A percentile compares a stretch with the other conserved stretches of the same genome.
Conservation (phyloP, 2,797 vertebrate genomes). For the Pygocentrus nattereri region DNA sequence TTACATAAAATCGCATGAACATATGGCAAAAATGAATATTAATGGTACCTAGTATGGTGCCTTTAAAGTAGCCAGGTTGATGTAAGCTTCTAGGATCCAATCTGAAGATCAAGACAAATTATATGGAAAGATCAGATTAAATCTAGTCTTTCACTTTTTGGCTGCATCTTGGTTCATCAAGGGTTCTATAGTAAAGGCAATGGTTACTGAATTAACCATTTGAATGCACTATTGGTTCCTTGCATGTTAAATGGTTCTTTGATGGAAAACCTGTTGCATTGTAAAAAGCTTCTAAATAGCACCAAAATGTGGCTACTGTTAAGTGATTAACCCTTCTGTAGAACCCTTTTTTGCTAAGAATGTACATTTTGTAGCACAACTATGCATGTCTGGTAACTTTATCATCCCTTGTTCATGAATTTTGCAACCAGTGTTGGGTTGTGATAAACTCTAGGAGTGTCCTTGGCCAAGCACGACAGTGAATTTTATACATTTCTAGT, state of each 20-base stretch:
- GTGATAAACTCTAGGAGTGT: background rate
- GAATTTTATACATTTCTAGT: conserved; percentile 51
- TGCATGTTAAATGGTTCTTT: too few species aligned
- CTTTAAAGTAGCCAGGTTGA: background rate
- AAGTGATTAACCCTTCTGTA: too few species aligned
- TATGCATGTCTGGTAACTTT: background rate
- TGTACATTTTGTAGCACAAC: background rate
- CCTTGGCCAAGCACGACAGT: conserved; percentile 6
- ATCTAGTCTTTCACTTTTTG: background rate
- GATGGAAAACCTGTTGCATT: too few species aligned
- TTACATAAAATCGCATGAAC: conserved; percentile 36
- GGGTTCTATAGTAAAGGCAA: too few species aligned
- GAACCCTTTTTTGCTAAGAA: too few species aligned
- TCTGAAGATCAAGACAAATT: too few species aligned
- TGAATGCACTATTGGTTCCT: too few species aligned
- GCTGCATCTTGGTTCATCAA: background rate
- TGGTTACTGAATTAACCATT: too few species aligned
- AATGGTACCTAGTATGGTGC: conserved; percentile 22
- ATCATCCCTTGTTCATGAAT: background rate
- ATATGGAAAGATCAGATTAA: too few species aligned
- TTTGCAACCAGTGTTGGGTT: conserved; percentile 1
- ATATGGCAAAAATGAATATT: background rate
- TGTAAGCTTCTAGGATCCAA: too few species aligned
- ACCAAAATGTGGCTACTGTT: too few species aligned
- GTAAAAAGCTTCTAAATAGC: too few species aligned